Evolutionary conservation across 2,888 invertebrate genomes (phyloP), one percentile per base, ranked within the genome.

Genomic region (Polia nebulosa): DNA sequence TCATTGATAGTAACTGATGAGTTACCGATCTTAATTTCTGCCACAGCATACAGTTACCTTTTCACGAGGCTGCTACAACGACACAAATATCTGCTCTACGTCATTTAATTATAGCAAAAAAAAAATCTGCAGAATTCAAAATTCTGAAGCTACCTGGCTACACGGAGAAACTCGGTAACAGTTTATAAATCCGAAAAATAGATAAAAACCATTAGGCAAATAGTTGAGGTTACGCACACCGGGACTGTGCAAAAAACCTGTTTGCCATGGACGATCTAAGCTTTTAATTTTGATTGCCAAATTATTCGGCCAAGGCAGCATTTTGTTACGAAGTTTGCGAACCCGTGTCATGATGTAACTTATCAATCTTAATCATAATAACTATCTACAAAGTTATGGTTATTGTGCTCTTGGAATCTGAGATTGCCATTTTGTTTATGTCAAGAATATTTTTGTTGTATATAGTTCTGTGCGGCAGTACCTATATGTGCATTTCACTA

Each of bases 291-390:
- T 47, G 51, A 67, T 78, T 82, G 79, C 78, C 66, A 72, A 73
- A 81, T 70, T 62, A 81, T 47, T 64, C 53, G 81, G 78, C 32
- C 81, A 80, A 80, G 80, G 80, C 17, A 58, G 20, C 29, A 67
- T 58, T 60, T 52, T 57, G 47, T 67, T 68, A 60, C 44, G 39
- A 44, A 32, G 51, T 41, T 62, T 39, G 59, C 32, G 36, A 39
- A 55, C n/a, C 11, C 15, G 34, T 60, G 39, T 58, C 45, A 20
- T 68, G 25, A 60, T 62, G 75, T 64, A 61, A 60, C 13, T 57
- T 49, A 66, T 47, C 36, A 52, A 44, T 47, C 61, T 25, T 25
- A 39, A 65, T 62, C 51, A 62, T n/a, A 25, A 3, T n/a, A n/a
- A n/a, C n/a, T n/a, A n/a, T n/a, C n/a, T n/a, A 29, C 11, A 17